Evolutionary conservation across 2,797 vertebrate genomes (phyloP).

Genomic region (Gastrophryne carolinensis): DNA sequence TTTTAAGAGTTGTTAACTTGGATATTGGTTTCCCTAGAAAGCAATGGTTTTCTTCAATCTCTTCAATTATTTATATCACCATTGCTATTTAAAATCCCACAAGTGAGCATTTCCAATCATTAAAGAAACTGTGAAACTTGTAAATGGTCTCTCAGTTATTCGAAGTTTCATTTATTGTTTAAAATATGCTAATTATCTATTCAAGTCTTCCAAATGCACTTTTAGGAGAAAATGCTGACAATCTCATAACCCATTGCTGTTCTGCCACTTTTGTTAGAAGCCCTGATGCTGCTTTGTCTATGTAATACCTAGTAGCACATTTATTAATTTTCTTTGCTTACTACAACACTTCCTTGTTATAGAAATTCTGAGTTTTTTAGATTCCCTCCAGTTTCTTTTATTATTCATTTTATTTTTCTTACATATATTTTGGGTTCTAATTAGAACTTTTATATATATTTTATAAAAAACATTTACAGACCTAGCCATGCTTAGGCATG

Average conservation of each 20-base stretch:
- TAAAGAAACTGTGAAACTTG: slow-evolving; percentile 16
- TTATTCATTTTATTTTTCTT: background rate
- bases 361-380: background rate
- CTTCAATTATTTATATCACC: too few relatives aligned
- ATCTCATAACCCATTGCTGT: background rate
- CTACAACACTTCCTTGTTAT: background rate
- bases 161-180: slow-evolving; percentile 17
- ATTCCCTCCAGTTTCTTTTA: background rate
- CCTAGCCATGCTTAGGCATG: too few relatives aligned
- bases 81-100: slow-evolving; percentile 2
- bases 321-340: background rate
- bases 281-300: slow-evolving; percentile 24
- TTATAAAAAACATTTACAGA: too few relatives aligned
- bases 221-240: slow-evolving; percentile 31
- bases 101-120: slow-evolving; percentile 21
- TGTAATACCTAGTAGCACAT: background rate
- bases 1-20: too few relatives aligned
- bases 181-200: slow-evolving; percentile 27
- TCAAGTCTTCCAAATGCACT: slow-evolving; percentile 14
- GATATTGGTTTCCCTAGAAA: too few relatives aligned
- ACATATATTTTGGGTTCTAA: slow-evolving; percentile 5
- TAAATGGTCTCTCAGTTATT: slow-evolving; percentile 26
- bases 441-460: too few relatives aligned
- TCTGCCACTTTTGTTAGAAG: background rate
- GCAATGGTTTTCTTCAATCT: too few relatives aligned